Evolutionary conservation across 2,113 vertebrate species (phyloP).

Genomic region (Anseranas semipalmata): DNA sequence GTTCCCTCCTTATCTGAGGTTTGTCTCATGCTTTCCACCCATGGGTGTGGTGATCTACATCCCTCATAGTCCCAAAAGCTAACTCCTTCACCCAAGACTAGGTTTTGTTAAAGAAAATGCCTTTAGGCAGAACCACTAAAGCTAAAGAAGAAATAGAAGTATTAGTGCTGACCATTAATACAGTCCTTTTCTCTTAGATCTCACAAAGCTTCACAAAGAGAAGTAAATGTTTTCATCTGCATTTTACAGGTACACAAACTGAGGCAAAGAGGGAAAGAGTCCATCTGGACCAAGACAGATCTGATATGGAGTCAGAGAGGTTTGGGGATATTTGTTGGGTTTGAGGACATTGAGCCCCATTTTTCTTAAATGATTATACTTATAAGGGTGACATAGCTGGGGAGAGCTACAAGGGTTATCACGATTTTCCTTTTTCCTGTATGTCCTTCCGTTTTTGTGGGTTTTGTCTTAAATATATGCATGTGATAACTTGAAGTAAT

Average conservation of each 20-base stretch:
- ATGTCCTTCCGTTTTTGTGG: background rate
- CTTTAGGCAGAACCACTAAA: background rate
- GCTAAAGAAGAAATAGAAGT: background rate
- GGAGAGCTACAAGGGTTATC: background rate
- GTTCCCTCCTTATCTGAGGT: slow-evolving; percentile 41
- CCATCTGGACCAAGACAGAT: background rate
- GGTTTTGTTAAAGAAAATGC: slow-evolving; percentile 24
- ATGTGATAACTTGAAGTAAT: background rate
- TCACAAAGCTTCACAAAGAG: background rate
- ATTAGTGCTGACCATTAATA: background rate
- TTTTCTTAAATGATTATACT: background rate
- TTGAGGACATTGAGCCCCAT: background rate
- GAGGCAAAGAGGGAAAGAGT: background rate
- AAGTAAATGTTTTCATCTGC: background rate
- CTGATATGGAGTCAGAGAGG: background rate
- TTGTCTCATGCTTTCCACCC: slow-evolving; percentile 28
- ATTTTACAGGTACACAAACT: background rate
- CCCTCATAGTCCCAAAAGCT: background rate
- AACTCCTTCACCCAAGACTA: background rate
- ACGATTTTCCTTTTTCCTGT: background rate
- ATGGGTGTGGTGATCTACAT: slow-evolving; percentile 38
- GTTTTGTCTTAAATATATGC: background rate
- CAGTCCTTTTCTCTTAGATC: background rate
- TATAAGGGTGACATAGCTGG: background rate
- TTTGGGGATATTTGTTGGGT: background rate